Conservation (phyloP, 2,113 vertebrate species). For the Propithecus coquereli region DNA sequence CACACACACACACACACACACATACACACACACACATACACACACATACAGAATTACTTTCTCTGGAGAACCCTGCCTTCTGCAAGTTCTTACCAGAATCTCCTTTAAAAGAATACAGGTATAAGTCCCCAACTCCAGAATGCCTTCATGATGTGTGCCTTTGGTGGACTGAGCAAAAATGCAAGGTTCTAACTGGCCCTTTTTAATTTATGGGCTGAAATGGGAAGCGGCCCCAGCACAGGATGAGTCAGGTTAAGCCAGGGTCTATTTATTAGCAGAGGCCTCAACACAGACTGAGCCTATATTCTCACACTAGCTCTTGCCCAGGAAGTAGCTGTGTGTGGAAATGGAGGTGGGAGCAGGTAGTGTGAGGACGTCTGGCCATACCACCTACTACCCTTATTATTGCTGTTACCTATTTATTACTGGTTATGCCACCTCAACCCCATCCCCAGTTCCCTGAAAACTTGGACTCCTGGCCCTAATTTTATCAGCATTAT, state of each 20-base stretch:
- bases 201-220: neutral
- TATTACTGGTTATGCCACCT: neutral
- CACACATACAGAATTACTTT: neutral
- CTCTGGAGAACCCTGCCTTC: neutral
- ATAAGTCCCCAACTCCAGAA: neutral
- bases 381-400: neutral
- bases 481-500: conserved; percentile 9
- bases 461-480: neutral
- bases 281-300: neutral
- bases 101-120: neutral
- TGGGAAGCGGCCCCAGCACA: neutral
- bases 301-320: neutral
- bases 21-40: neutral
- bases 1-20: no score
- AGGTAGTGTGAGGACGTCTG: neutral
- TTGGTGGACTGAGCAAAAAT: neutral
- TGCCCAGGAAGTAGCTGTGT: neutral
- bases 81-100: neutral
- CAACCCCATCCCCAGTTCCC: neutral
- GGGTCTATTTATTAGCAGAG: neutral
- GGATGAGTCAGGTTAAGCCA: neutral
- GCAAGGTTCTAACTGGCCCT: neutral
- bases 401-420: neutral
- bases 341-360: neutral
- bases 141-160: neutral